Evolutionary conservation across 2,113 vertebrate genomes (phyloP).

Genomic region (Galeopterus variegatus): DNA sequence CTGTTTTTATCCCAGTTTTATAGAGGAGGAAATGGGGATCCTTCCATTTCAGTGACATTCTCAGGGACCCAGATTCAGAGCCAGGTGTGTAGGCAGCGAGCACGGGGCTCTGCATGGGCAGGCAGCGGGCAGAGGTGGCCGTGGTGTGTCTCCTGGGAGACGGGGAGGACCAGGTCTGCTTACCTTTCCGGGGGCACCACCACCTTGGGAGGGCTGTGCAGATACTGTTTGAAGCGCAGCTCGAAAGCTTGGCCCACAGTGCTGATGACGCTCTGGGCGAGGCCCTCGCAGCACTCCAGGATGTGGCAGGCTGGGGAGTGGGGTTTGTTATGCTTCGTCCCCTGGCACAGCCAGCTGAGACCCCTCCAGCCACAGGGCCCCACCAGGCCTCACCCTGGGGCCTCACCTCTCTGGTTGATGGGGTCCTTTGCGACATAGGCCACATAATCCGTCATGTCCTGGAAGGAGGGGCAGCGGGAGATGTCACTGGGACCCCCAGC

Average conservation of each 20-base stretch:
- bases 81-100: no score
- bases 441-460: constrained; percentile 94
- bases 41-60: not conserved
- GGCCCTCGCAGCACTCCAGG: constrained; percentile 96
- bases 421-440: constrained; percentile 93
- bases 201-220: constrained; percentile 96
- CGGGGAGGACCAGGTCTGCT: not conserved
- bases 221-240: constrained; percentile 98
- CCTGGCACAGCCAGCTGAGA: no score
- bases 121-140: not conserved
- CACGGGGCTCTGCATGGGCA: not conserved
- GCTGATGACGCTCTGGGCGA: constrained; percentile 97
- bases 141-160: not conserved
- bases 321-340: no score
- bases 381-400: accelerated
- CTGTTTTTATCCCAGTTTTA: not conserved
- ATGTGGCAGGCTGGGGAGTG: constrained; percentile 95
- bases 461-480: constrained; percentile 46
- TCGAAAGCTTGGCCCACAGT: constrained; percentile 99
- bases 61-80: not conserved
- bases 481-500: no score
- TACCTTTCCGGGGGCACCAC: constrained; percentile 82
- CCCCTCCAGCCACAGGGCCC: not conserved
- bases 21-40: not conserved
- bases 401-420: constrained; percentile 92